These are phyloP conservation scores for Anisognathus igniventris DNA, from an alignment of 2,797 vertebrate species.

Conservation along the genomic window DNA sequence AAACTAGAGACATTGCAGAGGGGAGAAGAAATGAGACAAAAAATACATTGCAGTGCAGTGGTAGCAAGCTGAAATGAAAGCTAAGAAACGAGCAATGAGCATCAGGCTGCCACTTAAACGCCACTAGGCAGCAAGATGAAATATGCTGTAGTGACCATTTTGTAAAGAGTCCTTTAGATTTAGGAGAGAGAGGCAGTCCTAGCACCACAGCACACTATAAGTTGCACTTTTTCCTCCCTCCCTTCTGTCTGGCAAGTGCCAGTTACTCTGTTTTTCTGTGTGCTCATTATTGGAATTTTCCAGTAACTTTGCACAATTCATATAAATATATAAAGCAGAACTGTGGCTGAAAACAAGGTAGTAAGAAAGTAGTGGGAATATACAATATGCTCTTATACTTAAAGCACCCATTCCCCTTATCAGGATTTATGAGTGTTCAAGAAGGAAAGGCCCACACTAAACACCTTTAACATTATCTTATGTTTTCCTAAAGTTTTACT, in stretches of 20 bases:
- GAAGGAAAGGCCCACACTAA: background rate
- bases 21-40: background rate
- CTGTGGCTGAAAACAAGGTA: background rate
- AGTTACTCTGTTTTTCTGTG: background rate
- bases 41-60: background rate
- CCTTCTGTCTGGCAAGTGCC: background rate
- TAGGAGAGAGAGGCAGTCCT: background rate
- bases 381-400: background rate
- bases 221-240: background rate
- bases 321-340: background rate
- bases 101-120: background rate
- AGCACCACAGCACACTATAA: background rate
- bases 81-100: background rate
- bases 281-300: background rate
- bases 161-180: background rate
- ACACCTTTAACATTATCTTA: background rate
- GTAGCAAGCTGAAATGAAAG: background rate
- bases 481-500: background rate
- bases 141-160: background rate
- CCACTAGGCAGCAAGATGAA: background rate
- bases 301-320: background rate
- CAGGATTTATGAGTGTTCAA: background rate
- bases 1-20: background rate
- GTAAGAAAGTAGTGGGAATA: background rate
- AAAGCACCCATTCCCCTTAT: background rate